Percentiles rank a stretch among this genome's conserved stretches.
These are phyloP conservation scores for Peromyscus nudipes DNA, from an alignment of 2,797 vertebrate genomes.

Conservation along the genomic window DNA sequence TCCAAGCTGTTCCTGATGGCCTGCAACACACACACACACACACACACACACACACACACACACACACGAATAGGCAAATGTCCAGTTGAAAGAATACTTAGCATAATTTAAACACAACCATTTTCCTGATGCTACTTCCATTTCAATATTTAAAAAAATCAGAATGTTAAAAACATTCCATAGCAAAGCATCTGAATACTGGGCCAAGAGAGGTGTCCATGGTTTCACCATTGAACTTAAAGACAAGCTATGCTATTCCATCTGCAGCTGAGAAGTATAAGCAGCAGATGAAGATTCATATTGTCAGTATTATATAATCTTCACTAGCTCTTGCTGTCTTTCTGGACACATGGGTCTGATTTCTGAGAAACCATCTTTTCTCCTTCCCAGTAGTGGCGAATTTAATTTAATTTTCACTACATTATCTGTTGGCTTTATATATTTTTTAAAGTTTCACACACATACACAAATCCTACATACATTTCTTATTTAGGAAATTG, in stretches of 20 bases:
- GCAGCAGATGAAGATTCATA: background rate
- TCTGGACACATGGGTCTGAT: background rate
- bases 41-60: too few relatives aligned
- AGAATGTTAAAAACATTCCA: background rate
- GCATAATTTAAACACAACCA: slow-evolving; percentile 44
- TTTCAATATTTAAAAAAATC: slow-evolving; percentile 63
- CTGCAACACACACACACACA: background rate
- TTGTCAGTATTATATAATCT: background rate
- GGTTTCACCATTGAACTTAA: slow-evolving; percentile 26
- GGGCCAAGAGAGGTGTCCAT: slow-evolving; percentile 47
- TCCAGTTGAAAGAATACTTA: slow-evolving; percentile 49
- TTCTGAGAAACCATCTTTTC: slow-evolving; percentile 58
- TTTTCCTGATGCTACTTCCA: background rate
- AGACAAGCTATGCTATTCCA: background rate
- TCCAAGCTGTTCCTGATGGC: background rate
- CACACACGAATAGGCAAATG: background rate
- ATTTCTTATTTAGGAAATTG: slow-evolving; percentile 84
- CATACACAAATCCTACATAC: background rate
- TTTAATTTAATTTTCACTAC: slow-evolving; percentile 84
- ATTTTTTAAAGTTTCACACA: slow-evolving; percentile 44
- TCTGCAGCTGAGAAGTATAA: background rate
- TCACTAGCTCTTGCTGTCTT: background rate
- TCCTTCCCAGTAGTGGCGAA: slow-evolving; percentile 77
- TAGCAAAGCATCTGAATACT: slow-evolving; percentile 9
- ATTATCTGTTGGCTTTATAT: slow-evolving; percentile 58